Conservation (phyloP, 2,113 vertebrate species). For the Procavia capensis region DNA sequence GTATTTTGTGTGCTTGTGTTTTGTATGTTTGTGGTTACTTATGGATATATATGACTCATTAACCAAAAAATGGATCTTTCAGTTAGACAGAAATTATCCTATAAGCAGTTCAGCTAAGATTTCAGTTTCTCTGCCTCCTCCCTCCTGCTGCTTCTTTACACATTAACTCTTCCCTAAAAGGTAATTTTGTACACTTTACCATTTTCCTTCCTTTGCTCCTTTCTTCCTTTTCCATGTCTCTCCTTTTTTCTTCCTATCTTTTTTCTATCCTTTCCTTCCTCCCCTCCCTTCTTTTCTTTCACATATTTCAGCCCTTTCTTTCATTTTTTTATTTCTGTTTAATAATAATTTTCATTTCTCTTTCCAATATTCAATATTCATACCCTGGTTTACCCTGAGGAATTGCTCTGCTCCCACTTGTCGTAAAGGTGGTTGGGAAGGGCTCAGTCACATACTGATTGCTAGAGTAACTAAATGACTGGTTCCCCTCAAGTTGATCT, state of each 20-base stretch:
- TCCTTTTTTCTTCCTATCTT: background rate
- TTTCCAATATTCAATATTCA: background rate
- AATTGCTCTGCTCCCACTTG: background rate
- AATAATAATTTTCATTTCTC: background rate
- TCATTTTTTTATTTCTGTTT: background rate
- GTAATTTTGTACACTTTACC: accelerated
- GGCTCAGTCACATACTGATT: background rate
- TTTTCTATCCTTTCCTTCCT: background rate
- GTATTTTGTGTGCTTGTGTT: background rate
- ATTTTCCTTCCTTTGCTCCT: background rate
- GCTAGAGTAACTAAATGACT: background rate
- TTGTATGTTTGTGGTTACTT: constrained; percentile 31
- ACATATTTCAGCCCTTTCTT: background rate
- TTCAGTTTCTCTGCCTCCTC: constrained; percentile 30
- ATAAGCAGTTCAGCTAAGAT: constrained; percentile 64
- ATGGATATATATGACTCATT: constrained; percentile 49
- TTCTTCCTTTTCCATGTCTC: background rate
- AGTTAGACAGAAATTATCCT: constrained; percentile 64
- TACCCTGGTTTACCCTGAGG: background rate
- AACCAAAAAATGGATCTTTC: constrained; percentile 58
- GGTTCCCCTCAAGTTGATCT: background rate
- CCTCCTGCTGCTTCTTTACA: background rate
- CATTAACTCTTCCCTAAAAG: constrained; percentile 42
- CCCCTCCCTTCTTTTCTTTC: background rate
- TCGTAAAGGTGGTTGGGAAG: background rate